Base-by-base conservation (phyloP, 1,140 invertebrate species). In the Cyphomyrmex costatus region DNA sequence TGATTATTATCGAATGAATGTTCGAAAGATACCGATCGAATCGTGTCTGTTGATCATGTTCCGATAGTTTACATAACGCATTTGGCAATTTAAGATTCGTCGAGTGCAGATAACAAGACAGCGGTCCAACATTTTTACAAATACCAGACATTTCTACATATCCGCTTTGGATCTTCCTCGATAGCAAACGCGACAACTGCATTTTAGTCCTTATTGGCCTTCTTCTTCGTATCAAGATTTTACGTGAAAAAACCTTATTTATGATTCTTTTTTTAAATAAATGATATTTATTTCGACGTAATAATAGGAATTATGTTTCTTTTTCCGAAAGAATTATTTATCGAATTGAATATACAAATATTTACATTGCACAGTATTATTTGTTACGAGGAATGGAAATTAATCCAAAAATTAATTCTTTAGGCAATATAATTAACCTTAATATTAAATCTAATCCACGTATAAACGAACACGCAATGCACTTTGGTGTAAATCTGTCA, bases 401-500 rank as follows among this genome's bases (percentile, higher is more conserved):
- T 24, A 68, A 21, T 7, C 21, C 1, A 49, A 68, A 68, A 27
- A 24, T 46, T 33, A 68, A 36, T 74, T 33, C 21, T 14, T 27
- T 21, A 53, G n/a, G 27, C n/a, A n/a, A n/a, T n/a, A n/a, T 19
- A 73, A 83, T 83, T 83, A 83, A 8, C 53, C 27, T 19, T n/a
- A 10, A 80, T 73, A 73, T 73, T 60, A 60, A 82, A 73, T 73
- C 33, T 12, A 36, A 49, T 73, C 36, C 53, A 49, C 14, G 46
- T 83, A 74, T 42, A 36, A 49, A 19, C 27, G 12, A 33, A 42
- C 79, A 83, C 68, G 56, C 79, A n/a, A 83, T 33, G 36, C 53
- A 73, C 53, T 60, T 71, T 10, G 53, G 19, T 33, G 53, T 74
- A 30, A 83, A 83, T 60, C 53, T 83, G 68, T 85, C 78, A 70